Percentiles rank a stretch among this genome's conserved stretches.
phyloP scores from a whole-genome alignment of 2,888 invertebrate genomes.

The Andrena haemorrhoa region DNA sequence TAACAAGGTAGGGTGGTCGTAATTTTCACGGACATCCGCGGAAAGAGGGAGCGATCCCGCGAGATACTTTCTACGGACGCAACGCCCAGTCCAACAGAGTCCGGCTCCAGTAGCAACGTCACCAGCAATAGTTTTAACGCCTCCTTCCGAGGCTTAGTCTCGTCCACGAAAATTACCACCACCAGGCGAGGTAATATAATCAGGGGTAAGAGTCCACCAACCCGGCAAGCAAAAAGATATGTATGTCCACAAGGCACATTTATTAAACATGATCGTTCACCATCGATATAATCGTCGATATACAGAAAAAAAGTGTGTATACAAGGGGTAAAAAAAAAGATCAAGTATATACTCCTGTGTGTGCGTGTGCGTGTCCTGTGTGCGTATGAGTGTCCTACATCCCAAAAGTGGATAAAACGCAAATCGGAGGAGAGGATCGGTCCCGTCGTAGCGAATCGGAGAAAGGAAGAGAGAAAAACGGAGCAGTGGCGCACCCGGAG shows the following conservation, averaged over 20 bases:
- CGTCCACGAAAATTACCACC: slow-evolving; percentile 81
- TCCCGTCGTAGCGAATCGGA: slow-evolving; percentile 18
- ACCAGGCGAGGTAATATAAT: slow-evolving; percentile 80
- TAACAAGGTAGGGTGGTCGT: slow-evolving; percentile 69
- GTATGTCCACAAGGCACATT: slow-evolving; percentile 84
- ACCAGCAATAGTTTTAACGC: background rate
- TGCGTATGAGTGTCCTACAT: slow-evolving; percentile 68
- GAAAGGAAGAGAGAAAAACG: background rate
- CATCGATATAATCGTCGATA: slow-evolving; percentile 83
- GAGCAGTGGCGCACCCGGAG: background rate
- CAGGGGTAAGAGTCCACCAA: slow-evolving; percentile 84
- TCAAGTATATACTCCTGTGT: slow-evolving; percentile 53
- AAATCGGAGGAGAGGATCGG: slow-evolving; percentile 23
- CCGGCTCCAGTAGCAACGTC: background rate
- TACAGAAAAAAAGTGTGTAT: slow-evolving; percentile 81
- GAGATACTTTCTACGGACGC: background rate
- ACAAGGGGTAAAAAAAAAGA: slow-evolving; percentile 75
- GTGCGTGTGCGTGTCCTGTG: slow-evolving; percentile 51
- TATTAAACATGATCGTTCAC: slow-evolving; percentile 85
- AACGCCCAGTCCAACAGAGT: background rate
- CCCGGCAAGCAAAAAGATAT: slow-evolving; percentile 84
- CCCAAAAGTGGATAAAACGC: slow-evolving; percentile 68
- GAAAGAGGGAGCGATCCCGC: background rate
- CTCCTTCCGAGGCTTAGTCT: too few relatives aligned
- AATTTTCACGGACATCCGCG: slow-evolving; percentile 54